A percentile compares a stretch with the other conserved stretches of the same genome.
Conservation (phyloP, 1,140 invertebrate species). For the Penaeus vannamei region DNA sequence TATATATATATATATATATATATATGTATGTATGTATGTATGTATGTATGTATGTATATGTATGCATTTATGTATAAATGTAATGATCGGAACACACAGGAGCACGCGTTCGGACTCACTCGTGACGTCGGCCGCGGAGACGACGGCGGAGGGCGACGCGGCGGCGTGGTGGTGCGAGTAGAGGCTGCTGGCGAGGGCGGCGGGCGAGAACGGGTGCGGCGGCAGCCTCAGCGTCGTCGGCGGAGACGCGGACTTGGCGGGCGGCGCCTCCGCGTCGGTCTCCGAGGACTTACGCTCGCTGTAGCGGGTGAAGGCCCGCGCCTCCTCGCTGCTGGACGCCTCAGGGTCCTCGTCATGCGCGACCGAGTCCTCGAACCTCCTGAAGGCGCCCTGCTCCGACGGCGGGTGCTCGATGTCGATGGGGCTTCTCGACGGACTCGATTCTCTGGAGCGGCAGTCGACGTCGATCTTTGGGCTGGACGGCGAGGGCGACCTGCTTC, state of each 20-base stretch:
- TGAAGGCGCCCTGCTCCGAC: slow-evolving; percentile 8
- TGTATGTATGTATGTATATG: neutral
- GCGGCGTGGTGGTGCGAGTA: slow-evolving; percentile 27
- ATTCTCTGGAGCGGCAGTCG: slow-evolving; percentile 54
- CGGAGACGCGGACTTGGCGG: slow-evolving; percentile 26
- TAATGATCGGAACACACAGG: neutral
- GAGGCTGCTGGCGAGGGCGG: slow-evolving; percentile 46
- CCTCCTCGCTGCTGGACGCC: slow-evolving; percentile 38
- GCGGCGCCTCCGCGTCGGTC: neutral
- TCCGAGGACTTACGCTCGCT: slow-evolving; percentile 27
- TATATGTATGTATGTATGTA: slow-evolving; percentile 23
- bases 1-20: slow-evolving; percentile 30
- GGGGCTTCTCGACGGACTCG: slow-evolving; percentile 47
- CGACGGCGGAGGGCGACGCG: slow-evolving; percentile 30
- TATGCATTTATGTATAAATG: neutral
- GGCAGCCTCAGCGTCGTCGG: slow-evolving; percentile 11
- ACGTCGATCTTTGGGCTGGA: slow-evolving; percentile 61
- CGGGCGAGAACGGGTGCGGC: slow-evolving; percentile 32
- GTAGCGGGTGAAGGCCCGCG: slow-evolving; percentile 45
- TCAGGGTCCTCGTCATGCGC: slow-evolving; percentile 42
- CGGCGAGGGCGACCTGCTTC: slow-evolving; percentile 50
- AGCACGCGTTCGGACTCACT: slow-evolving; percentile 36
- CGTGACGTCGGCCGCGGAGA: slow-evolving; percentile 44
- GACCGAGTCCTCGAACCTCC: slow-evolving; percentile 28
- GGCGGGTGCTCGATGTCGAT: slow-evolving; percentile 21